These are phyloP conservation scores for Ctenochaetus hawaiiensis DNA, from an alignment of 2,797 vertebrate species.

Conservation along the genomic window DNA sequence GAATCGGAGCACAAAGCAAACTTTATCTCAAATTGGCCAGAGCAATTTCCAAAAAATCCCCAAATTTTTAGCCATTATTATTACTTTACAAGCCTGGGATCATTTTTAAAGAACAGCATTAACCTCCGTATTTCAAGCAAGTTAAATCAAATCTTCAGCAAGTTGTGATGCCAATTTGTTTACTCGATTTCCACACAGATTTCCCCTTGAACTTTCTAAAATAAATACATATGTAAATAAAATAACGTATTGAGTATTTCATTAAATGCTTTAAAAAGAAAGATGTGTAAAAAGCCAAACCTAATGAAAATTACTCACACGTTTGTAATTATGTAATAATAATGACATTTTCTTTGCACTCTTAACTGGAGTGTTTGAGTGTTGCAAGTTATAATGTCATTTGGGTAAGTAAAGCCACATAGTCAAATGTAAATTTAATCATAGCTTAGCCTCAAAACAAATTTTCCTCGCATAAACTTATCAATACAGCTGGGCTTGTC, in stretches of 20 bases:
- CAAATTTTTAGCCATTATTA: neutral
- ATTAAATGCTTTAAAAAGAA: no score
- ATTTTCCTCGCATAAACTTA: neutral
- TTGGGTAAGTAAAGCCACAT: no score
- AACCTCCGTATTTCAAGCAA: neutral
- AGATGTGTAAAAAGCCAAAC: no score
- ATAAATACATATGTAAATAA: no score
- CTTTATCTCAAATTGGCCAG: conserved; percentile 25
- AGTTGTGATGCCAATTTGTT: neutral
- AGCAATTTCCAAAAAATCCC: neutral
- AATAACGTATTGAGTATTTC: no score
- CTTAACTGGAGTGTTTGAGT: no score
- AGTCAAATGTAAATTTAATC: no score
- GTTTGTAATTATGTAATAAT: no score
- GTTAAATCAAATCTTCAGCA: neutral
- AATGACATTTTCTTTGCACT: no score
- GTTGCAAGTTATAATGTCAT: no score
- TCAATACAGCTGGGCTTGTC: neutral
- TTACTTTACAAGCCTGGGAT: neutral
- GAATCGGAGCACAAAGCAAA: conserved; percentile 41
- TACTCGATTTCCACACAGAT: neutral
- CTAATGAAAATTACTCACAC: no score
- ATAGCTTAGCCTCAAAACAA: neutral
- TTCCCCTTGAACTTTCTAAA: accelerated
- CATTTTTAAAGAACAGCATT: neutral